Conservation (phyloP, 2,888 invertebrate species). For the Conistra vaccinii region DNA sequence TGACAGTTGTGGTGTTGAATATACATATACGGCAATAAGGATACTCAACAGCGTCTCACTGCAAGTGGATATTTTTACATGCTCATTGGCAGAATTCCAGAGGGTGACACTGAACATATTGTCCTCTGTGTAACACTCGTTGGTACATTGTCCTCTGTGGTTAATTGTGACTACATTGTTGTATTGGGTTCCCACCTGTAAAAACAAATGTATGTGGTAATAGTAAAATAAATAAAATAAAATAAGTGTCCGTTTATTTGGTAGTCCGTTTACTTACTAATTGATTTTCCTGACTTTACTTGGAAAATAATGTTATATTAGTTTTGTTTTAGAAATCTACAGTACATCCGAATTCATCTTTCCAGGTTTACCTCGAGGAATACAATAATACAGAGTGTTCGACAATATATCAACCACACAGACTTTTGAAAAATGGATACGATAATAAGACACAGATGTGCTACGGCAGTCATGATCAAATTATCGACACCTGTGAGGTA, state of each 20-base stretch:
- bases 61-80: no score
- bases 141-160: no score
- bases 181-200: no score
- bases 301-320: background rate
- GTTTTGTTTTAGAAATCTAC: background rate
- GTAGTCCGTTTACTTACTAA: background rate
- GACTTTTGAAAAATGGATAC: conserved; percentile 47
- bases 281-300: background rate
- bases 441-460: conserved; percentile 54
- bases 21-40: no score
- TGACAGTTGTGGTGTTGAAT: background rate
- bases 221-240: no score
- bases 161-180: no score
- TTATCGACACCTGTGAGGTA: conserved; percentile 60
- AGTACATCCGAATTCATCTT: background rate
- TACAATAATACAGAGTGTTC: conserved; percentile 44
- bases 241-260: no score
- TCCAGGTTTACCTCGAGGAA: conserved; percentile 19
- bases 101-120: no score
- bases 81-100: no score
- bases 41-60: no score
- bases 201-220: no score
- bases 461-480: conserved; percentile 14
- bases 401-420: conserved; percentile 32
- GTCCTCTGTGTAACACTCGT: no score